phyloP scores from a whole-genome alignment of 2,797 vertebrate species.

The Okamejei kenojei region DNA sequence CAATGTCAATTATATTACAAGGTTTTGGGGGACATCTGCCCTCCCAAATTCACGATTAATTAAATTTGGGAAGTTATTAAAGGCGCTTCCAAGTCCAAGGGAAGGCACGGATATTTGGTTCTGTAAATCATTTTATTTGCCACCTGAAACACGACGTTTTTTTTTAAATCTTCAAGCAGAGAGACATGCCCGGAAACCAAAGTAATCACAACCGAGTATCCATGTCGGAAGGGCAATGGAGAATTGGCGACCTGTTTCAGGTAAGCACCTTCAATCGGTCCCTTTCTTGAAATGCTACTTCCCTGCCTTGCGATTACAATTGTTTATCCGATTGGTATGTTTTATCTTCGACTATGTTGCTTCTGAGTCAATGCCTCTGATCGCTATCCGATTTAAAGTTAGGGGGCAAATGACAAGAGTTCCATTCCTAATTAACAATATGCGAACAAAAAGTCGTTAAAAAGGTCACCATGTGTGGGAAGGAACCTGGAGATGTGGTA shows the following conservation, averaged over 20 bases:
- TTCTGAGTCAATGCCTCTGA: neutral
- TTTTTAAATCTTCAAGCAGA: constrained; percentile 50
- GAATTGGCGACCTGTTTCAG: constrained; percentile 88
- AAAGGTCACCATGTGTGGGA: too few species aligned
- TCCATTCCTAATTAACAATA: neutral
- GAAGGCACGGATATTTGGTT: neutral
- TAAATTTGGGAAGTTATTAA: neutral
- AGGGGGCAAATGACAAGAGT: neutral
- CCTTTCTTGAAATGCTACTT: neutral
- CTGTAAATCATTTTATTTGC: neutral
- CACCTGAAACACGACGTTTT: neutral
- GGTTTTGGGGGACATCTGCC: neutral
- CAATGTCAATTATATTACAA: neutral
- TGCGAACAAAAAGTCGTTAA: neutral
- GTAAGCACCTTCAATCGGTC: constrained; percentile 51
- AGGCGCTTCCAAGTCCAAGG: neutral
- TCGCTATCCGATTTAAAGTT: neutral
- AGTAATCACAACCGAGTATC: constrained; percentile 78
- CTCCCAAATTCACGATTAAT: neutral
- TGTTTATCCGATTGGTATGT: neutral
- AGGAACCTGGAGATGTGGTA: too few species aligned
- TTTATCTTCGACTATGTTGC: neutral
- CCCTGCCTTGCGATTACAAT: neutral
- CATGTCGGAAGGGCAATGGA: constrained; percentile 78
- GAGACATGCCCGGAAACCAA: constrained; percentile 82